Evolutionary conservation across 2,888 invertebrate genomes (phyloP).

Genomic region (Drosophila mimica): DNA sequence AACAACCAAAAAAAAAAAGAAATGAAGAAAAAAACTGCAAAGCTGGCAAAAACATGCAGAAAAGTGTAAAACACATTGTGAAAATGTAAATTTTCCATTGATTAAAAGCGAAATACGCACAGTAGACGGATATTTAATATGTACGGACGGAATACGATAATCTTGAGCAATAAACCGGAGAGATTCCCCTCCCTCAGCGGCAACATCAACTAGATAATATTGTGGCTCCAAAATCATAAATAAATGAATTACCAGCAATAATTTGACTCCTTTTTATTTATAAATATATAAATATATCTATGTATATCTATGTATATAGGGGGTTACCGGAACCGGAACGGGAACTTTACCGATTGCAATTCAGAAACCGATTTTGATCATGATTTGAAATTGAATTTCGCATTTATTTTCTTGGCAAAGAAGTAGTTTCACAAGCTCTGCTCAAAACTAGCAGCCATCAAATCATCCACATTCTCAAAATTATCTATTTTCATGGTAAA

Average conservation of each 20-base stretch:
- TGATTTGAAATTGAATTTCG: neutral
- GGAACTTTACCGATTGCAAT: neutral
- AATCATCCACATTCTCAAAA: neutral
- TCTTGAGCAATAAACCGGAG: neutral
- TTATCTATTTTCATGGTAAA: neutral
- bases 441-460: neutral
- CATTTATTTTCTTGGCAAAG: neutral
- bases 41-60: slow-evolving; percentile 52
- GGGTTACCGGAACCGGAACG: neutral
- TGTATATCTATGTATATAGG: too few species aligned
- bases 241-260: neutral
- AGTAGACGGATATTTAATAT: slow-evolving; percentile 9
- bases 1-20: neutral
- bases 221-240: neutral
- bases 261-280: neutral
- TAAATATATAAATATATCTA: too few species aligned
- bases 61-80: slow-evolving; percentile 78
- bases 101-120: slow-evolving; percentile 58
- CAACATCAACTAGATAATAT: neutral
- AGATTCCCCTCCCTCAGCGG: too few species aligned
- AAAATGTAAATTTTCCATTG: slow-evolving; percentile 71
- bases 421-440: neutral
- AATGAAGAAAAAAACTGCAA: too few species aligned
- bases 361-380: neutral
- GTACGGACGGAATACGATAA: neutral